Evolutionary conservation across 2,888 invertebrate genomes (phyloP).

Genomic region (Pterostichus niger): DNA sequence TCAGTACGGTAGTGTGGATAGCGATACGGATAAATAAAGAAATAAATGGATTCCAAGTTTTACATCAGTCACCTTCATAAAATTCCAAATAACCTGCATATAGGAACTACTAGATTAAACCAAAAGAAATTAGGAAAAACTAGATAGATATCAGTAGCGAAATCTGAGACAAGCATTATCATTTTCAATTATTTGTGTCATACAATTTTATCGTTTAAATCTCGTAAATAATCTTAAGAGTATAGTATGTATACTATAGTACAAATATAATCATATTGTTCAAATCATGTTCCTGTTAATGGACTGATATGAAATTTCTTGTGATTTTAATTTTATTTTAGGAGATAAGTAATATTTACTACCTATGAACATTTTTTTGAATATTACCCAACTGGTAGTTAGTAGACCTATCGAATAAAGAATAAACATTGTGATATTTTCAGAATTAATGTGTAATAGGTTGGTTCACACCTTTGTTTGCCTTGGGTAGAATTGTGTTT

Average conservation of each 20-base stretch:
- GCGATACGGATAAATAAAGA: too few relatives aligned
- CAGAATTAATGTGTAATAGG: slow-evolving; percentile 19
- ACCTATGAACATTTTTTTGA: too few relatives aligned
- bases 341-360: too few relatives aligned
- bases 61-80: background rate
- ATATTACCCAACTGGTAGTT: too few relatives aligned
- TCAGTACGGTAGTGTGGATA: too few relatives aligned
- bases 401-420: background rate
- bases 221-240: background rate
- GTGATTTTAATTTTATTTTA: too few relatives aligned
- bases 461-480: slow-evolving; percentile 16
- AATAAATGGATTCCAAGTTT: too few relatives aligned
- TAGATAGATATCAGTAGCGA: background rate
- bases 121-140: slow-evolving; percentile 31
- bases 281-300: background rate
- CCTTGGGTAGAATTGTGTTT: slow-evolving; percentile 10
- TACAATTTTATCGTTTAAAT: slow-evolving; percentile 11
- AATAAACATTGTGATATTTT: slow-evolving; percentile 16
- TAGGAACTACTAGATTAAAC: slow-evolving; percentile 33
- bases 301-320: background rate
- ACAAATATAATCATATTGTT: too few relatives aligned
- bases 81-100: slow-evolving; percentile 8
- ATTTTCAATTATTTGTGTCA: slow-evolving; percentile 30
- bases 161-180: background rate
- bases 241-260: too few relatives aligned